Base-by-base conservation (phyloP, 2,888 invertebrate species). In the Saturnia japonica region DNA sequence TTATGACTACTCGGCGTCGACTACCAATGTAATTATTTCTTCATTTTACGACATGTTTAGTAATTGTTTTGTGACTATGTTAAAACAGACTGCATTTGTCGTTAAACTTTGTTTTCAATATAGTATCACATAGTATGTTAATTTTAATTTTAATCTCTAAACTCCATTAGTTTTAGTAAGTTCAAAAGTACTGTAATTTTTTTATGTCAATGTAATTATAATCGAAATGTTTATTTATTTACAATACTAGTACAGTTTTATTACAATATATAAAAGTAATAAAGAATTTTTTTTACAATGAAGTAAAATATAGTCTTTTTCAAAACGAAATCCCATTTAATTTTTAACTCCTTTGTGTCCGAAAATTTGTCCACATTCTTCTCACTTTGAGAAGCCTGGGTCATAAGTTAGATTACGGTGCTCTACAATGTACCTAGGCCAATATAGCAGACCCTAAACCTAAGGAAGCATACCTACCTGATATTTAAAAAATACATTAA, bases 1-100 rank as follows among this genome's bases (percentile, higher is more conserved):
- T 47, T 47, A 47, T 54, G 54, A n/a, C 19, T 9, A 6, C 8
- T 22, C 22, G 19, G 11, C 54, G 22, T 54, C 22, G 22, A 54
- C 45, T 25, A 19, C 42, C 34, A 22, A 12, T 60, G 57, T 68
- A 43, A 69, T 69, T 69, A 45, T 62, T 45, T 51, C 42, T 54
- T 14, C 42, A 9, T 54, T 62, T 68, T 28, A 68, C 43, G 51
- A 19, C 28, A 7, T 42, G 51, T 14, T 68, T 25, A 62, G 60
- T 69, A 57, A 69, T 62, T 16, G 69, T 45, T 62, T 62, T 45
- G 42, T 68, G 28, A 54, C 11, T n/a, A 22, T 54, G n/a, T 54
- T 54, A 54, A 43, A 54, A 54, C 22, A 8, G 57, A 42, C 22
- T 19, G 42, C 68, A 60, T 16, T 62, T 28, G 43, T 19, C 28